phyloP scores from a whole-genome alignment of 2,797 vertebrate species.

The Labroides dimidiatus region DNA sequence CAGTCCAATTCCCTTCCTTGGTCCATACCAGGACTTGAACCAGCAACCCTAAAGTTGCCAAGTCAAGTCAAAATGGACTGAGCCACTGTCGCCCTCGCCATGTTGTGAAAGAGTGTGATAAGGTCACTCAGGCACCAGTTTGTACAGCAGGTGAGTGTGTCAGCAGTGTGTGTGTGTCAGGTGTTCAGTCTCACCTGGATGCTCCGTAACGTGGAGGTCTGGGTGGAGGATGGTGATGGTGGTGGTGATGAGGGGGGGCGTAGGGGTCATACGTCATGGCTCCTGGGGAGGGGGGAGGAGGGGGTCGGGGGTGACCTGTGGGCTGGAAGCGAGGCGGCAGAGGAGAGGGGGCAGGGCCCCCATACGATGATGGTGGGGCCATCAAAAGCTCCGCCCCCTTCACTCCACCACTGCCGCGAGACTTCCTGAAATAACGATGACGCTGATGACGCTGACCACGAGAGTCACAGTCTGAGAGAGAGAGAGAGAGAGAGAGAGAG shows the following conservation, averaged over 20 bases:
- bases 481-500: neutral
- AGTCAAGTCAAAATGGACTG: too few relatives aligned
- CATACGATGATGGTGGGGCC: slow-evolving; percentile 82
- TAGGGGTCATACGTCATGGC: slow-evolving; percentile 85
- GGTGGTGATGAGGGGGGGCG: slow-evolving; percentile 73
- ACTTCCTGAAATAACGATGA: slow-evolving; percentile 89
- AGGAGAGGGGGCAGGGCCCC: slow-evolving; percentile 70
- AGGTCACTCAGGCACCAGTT: too few relatives aligned
- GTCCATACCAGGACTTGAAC: too few relatives aligned
- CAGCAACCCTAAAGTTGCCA: too few relatives aligned
- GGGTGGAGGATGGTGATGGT: slow-evolving; percentile 30
- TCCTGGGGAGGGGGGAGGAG: slow-evolving; percentile 67
- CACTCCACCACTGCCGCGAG: slow-evolving; percentile 84
- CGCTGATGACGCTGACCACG: slow-evolving; percentile 84
- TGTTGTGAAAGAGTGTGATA: too few relatives aligned
- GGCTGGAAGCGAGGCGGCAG: slow-evolving; percentile 89
- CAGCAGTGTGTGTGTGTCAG: too few relatives aligned
- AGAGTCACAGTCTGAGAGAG: slow-evolving; percentile 83
- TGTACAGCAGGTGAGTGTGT: too few relatives aligned
- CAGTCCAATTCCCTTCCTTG: too few relatives aligned
- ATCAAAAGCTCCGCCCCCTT: slow-evolving; percentile 88
- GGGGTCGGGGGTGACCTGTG: slow-evolving; percentile 64
- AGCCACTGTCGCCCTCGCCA: too few relatives aligned
- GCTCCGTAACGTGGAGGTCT: slow-evolving; percentile 83
- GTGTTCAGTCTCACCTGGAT: slow-evolving; percentile 82